Evolutionary conservation across 2,888 invertebrate species (phyloP).

Genomic region (Carabus problematicus): DNA sequence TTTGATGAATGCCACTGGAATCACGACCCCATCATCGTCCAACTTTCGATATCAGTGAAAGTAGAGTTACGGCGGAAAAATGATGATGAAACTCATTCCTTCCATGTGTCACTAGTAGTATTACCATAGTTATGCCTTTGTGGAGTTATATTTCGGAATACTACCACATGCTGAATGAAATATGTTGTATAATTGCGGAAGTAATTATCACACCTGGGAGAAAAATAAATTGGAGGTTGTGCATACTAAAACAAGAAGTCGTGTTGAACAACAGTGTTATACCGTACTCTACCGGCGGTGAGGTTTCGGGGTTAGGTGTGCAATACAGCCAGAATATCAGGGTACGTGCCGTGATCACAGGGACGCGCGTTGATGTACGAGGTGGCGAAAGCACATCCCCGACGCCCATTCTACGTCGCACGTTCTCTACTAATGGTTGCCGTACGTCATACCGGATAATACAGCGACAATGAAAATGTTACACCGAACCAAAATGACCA

Average conservation of each 20-base stretch:
- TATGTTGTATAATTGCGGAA: slow-evolving; percentile 12
- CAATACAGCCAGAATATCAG: too few species aligned
- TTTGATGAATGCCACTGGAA: too few species aligned
- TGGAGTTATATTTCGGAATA: too few species aligned
- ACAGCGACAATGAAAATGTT: slow-evolving; percentile 21
- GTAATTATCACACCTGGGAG: slow-evolving; percentile 15
- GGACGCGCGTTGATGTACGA: slow-evolving; percentile 28
- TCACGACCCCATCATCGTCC: too few species aligned
- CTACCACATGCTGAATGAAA: background rate
- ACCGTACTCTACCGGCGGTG: too few species aligned
- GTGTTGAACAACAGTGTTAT: background rate
- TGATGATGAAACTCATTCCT: too few species aligned
- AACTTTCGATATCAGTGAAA: too few species aligned
- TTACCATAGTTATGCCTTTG: too few species aligned
- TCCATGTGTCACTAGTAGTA: too few species aligned
- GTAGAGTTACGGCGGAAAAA: too few species aligned
- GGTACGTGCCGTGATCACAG: background rate
- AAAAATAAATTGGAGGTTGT: slow-evolving; percentile 20
- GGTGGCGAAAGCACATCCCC: slow-evolving; percentile 19
- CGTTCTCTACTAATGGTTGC: slow-evolving; percentile 32
- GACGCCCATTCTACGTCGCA: slow-evolving; percentile 7
- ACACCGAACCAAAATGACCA: background rate
- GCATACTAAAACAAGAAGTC: slow-evolving; percentile 23
- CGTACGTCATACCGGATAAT: slow-evolving; percentile 23
- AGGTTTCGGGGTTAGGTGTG: too few species aligned